phyloP scores from a whole-genome alignment of 2,797 vertebrate genomes.

The Pogoniulus pusillus region DNA sequence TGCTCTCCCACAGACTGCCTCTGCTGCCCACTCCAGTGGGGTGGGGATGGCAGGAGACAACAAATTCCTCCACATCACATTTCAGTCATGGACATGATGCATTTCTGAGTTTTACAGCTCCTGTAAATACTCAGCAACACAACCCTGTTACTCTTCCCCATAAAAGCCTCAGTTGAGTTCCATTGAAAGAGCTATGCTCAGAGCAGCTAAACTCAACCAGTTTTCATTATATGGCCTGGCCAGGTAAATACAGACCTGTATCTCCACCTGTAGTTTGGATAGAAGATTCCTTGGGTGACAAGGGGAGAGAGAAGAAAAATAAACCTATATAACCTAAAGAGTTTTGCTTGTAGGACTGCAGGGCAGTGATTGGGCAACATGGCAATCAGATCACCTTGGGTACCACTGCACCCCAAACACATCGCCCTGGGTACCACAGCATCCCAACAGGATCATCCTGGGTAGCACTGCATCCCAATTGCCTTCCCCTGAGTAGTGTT shows the following conservation, averaged over 20 bases:
- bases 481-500: background rate
- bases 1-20: background rate
- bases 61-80: background rate
- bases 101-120: background rate
- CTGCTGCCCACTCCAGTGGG: background rate
- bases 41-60: background rate
- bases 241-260: accelerated
- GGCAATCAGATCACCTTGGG: background rate
- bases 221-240: background rate
- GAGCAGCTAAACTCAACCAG: background rate
- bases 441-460: background rate
- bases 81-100: background rate
- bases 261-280: background rate
- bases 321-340: background rate
- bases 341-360: accelerated
- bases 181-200: background rate
- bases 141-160: background rate
- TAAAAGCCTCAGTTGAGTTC: background rate
- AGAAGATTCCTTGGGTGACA: background rate
- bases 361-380: background rate
- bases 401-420: no score
- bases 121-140: background rate
- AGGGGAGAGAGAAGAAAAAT: background rate
- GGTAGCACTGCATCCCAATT: background rate
- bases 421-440: no score